phyloP scores from a whole-genome alignment of 2,797 vertebrate species.

The Gymnothorax javanicus region DNA sequence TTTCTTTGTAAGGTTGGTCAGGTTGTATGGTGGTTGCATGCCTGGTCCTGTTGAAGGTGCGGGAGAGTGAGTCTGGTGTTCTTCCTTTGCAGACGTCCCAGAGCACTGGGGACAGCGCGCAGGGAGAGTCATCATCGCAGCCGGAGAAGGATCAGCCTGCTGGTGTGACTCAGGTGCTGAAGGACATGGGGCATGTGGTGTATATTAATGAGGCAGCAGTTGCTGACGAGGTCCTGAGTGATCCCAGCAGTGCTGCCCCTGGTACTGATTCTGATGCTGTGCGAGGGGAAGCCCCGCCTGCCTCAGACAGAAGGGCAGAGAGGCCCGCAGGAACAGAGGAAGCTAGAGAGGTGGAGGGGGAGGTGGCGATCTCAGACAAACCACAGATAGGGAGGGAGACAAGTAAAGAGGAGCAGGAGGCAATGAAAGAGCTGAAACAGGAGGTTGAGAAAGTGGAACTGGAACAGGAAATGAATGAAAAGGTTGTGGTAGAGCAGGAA shows the following conservation, averaged over 20 bases:
- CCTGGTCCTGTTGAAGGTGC: not conserved
- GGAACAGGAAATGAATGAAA: no score
- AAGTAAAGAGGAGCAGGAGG: conserved; percentile 53
- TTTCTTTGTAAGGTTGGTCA: not conserved
- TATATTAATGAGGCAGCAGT: conserved; percentile 59
- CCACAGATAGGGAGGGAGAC: conserved; percentile 44
- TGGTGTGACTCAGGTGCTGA: conserved; percentile 60
- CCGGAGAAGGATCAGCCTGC: conserved; percentile 50
- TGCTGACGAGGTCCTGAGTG: conserved; percentile 22
- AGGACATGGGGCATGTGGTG: conserved; percentile 73
- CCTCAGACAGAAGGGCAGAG: conserved; percentile 60
- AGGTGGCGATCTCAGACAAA: conserved; percentile 54
- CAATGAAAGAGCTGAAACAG: conserved; percentile 22
- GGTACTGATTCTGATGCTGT: conserved; percentile 46
- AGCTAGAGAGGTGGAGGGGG: conserved; percentile 49
- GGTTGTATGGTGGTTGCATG: not conserved
- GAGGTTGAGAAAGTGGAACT: no score
- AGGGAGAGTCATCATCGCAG: conserved; percentile 41
- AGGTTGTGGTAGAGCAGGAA: no score
- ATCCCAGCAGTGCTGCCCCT: conserved; percentile 62
- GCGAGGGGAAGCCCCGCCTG: conserved; percentile 50
- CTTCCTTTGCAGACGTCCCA: conserved; percentile 67
- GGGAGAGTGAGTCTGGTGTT: conserved; percentile 1
- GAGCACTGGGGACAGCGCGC: conserved; percentile 57
- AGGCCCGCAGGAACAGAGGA: conserved; percentile 57